phyloP scores from a whole-genome alignment of 2,888 invertebrate species.

The Amblyteles armatorius region DNA sequence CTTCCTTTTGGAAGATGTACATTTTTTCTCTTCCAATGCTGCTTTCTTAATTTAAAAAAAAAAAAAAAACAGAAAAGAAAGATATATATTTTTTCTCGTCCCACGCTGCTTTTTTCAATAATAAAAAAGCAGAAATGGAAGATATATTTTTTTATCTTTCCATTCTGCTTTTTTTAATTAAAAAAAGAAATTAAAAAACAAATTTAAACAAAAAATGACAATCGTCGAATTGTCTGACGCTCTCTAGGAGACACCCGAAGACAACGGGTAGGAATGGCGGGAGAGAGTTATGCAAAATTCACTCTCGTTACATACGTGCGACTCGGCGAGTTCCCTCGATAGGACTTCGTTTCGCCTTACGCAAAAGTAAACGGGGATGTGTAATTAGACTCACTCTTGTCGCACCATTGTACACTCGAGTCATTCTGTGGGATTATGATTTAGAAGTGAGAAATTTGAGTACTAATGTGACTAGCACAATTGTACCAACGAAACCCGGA shows the following conservation, averaged over 20 bases:
- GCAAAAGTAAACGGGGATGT: slow-evolving; percentile 8
- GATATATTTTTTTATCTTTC: too few species aligned
- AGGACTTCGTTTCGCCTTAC: not conserved
- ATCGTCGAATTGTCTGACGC: not conserved
- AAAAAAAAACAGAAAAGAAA: too few species aligned
- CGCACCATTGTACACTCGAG: slow-evolving; percentile 7
- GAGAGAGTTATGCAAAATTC: slow-evolving; percentile 19
- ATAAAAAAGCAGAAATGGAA: too few species aligned
- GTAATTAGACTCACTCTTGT: slow-evolving; percentile 2
- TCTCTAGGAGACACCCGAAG: not conserved
- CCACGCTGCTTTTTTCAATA: too few species aligned
- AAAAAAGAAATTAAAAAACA: not conserved
- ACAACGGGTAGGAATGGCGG: not conserved
- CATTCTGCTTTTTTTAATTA: too few species aligned
- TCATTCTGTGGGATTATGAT: not conserved
- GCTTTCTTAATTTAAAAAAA: too few species aligned
- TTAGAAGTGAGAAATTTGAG: not conserved
- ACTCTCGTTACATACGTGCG: slow-evolving; percentile 29
- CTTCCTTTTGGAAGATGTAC: too few species aligned
- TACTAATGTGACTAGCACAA: not conserved
- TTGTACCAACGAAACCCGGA: not conserved
- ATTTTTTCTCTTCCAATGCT: too few species aligned
- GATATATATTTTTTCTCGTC: too few species aligned
- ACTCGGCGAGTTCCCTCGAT: not conserved
- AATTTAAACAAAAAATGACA: not conserved